Base-by-base conservation (phyloP, 92 coral and sea anemone genomes). In the Palythoa caribaeorum region DNA sequence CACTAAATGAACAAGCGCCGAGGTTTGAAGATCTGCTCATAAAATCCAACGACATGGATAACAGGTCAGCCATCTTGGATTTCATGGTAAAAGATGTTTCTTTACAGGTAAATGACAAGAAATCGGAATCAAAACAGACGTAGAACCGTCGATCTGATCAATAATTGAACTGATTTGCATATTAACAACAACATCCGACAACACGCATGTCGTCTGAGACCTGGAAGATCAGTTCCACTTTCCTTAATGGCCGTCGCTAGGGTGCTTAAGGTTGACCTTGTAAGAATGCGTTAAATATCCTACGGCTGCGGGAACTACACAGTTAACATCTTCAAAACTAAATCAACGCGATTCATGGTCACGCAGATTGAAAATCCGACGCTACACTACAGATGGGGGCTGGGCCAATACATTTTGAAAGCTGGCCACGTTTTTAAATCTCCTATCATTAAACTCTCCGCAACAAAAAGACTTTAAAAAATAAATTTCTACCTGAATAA, bases 11-110 rank as follows among this genome's bases (percentile, higher is more conserved):
- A 66, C 15, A 2, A 2, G n/a, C 17, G 51, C 5, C 36, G 20
- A 50, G 59, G 1, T 39, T 38, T 19, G 21, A 38, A 6, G 66
- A 13, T 66, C 52, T 69, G 3, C 44, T 13, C 57, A 38, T 44
- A 6, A 44, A 81, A 15, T 28, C 60, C 35, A 47, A 36, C 57
- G 44, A 66, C 6, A 65, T 20, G 9, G 39, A 66, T 19, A 68
- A 39, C 13, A n/a, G n/a, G 60, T 76, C 94, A 53, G 94, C 94
- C 94, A 92, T 92, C 84, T 92, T 92, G 92, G 86, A 84, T 68
- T 85, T 74, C 78, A 17, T 44, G 35, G 9, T 28, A 84, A 28
- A 86, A 88, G 73, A 86, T 71, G 48, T 54, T 37, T 37, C 50
- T 88, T 84, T 90, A 78, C 90, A 90, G 84, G 89, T 78, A 87